phyloP scores from a whole-genome alignment of 1,140 invertebrate species.

The Lucilia sericata region DNA sequence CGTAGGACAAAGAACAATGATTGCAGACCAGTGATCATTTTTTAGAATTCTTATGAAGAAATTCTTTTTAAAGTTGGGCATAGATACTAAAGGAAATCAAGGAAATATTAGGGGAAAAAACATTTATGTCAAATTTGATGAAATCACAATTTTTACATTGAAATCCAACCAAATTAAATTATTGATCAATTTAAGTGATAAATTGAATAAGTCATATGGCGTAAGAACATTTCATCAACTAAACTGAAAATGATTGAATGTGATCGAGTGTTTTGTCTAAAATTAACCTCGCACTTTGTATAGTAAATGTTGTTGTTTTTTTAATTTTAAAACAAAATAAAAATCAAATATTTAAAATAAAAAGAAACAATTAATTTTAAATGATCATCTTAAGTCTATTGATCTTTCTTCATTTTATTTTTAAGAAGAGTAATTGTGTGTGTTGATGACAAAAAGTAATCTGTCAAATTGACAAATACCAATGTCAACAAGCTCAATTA shows the following conservation, averaged over 20 bases:
- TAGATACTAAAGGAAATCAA: too few species aligned
- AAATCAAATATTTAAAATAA: background rate
- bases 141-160: too few species aligned
- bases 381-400: slow-evolving; percentile 23
- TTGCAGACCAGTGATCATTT: too few species aligned
- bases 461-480: slow-evolving; percentile 40
- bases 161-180: too few species aligned
- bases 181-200: too few species aligned
- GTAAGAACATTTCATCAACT: background rate
- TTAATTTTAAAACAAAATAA: background rate
- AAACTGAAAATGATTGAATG: slow-evolving; percentile 9
- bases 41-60: too few species aligned
- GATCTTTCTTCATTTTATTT: slow-evolving; percentile 23
- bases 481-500: slow-evolving; percentile 30
- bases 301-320: background rate
- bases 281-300: background rate
- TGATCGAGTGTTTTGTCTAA: slow-evolving; percentile 1
- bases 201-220: background rate
- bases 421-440: slow-evolving; percentile 31
- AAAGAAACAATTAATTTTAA: slow-evolving; percentile 32
- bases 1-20: too few species aligned
- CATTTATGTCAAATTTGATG: too few species aligned
- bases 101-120: too few species aligned
- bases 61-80: too few species aligned
- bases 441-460: slow-evolving; percentile 27